Percentiles rank a stretch among this genome's conserved stretches.
These are phyloP conservation scores for Drosophila tanythrix DNA, from an alignment of 2,888 invertebrate species.

Conservation along the genomic window DNA sequence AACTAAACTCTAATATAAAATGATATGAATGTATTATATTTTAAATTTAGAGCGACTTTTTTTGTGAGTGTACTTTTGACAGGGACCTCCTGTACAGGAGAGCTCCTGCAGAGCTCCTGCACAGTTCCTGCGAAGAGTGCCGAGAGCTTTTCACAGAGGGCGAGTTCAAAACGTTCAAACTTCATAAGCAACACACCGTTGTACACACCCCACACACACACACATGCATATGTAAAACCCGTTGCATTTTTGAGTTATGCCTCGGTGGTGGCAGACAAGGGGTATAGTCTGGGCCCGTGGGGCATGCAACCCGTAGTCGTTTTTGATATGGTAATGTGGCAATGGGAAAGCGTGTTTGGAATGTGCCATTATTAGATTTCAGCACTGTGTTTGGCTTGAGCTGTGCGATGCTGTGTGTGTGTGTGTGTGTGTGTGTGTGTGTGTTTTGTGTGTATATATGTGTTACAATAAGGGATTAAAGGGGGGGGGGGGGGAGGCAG, in stretches of 20 bases:
- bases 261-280: constrained; percentile 3
- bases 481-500: background rate
- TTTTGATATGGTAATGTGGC: constrained; percentile 78
- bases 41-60: background rate
- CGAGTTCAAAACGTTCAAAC: constrained; percentile 65
- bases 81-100: background rate
- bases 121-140: constrained; percentile 4
- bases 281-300: constrained; percentile 62
- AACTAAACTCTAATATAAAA: background rate
- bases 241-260: constrained; percentile 61
- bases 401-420: constrained; percentile 1
- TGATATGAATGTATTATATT: background rate
- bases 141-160: constrained; percentile 30
- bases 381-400: constrained; percentile 3
- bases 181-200: constrained; percentile 65
- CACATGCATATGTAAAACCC: background rate
- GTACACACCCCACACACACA: constrained; percentile 26
- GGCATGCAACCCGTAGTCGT: constrained; percentile 56
- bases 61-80: background rate
- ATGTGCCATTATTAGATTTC: constrained; percentile 76
- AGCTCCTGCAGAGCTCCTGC: constrained; percentile 1
- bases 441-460: background rate
- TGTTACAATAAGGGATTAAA: constrained; percentile 2
- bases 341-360: constrained; percentile 76
- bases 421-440: constrained; percentile 4